A percentile compares a stretch with the other conserved stretches of the same genome.
phyloP scores from a whole-genome alignment of 1,140 invertebrate species.

The Lepidurus apus region DNA sequence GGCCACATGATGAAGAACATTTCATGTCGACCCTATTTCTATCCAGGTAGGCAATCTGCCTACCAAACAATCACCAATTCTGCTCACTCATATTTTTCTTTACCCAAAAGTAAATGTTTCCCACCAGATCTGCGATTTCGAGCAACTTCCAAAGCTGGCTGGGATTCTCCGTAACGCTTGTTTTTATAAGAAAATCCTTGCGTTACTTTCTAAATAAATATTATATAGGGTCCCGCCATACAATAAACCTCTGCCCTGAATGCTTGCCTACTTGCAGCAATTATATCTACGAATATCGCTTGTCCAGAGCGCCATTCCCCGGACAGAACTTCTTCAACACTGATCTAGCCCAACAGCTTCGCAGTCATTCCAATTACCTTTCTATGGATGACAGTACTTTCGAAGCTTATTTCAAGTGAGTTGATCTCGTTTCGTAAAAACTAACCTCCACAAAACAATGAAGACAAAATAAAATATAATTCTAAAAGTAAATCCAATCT shows the following conservation, averaged over 20 bases:
- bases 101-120: background rate
- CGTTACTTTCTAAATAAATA: background rate
- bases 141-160: background rate
- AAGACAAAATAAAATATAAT: background rate
- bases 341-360: background rate
- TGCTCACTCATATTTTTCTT: background rate
- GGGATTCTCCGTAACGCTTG: background rate
- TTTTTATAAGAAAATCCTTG: background rate
- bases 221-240: background rate
- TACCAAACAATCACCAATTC: background rate
- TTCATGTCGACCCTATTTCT: background rate
- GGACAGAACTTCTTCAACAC: background rate
- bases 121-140: background rate
- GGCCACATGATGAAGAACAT: background rate
- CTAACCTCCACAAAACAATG: too few species aligned
- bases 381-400: background rate
- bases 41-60: background rate
- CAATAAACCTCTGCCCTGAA: background rate
- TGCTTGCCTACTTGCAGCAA: background rate
- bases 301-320: background rate
- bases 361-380: background rate
- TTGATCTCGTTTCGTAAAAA: background rate
- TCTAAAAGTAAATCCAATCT: background rate
- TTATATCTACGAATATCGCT: background rate
- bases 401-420: background rate